Percentiles rank a stretch among this genome's conserved stretches.
These are phyloP conservation scores for Zingel zingel DNA, from an alignment of 2,113 vertebrate species.

Conservation along the genomic window DNA sequence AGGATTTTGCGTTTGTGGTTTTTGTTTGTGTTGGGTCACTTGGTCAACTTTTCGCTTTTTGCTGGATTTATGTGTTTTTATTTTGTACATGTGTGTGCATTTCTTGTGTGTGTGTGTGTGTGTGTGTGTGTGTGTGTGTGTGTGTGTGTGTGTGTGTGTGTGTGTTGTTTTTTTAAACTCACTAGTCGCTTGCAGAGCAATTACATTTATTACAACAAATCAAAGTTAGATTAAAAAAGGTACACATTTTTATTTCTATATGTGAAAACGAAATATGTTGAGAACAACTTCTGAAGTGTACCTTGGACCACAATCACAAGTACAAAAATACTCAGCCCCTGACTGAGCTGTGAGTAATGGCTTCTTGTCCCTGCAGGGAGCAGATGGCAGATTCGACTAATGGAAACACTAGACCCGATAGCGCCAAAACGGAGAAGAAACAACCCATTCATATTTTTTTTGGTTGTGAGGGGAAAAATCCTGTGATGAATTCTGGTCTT, in stretches of 20 bases:
- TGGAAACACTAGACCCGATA: conserved; percentile 32
- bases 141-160: too few relatives aligned
- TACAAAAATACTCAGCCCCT: conserved; percentile 37
- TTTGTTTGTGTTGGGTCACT: not conserved
- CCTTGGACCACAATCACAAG: conserved; percentile 8
- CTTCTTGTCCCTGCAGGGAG: conserved; percentile 13
- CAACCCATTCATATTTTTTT: not conserved
- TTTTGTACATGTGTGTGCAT: not conserved
- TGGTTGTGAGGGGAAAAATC: not conserved
- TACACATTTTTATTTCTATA: not conserved
- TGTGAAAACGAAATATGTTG: too few relatives aligned
- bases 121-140: too few relatives aligned
- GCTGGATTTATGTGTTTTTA: not conserved
- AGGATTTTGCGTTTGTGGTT: not conserved
- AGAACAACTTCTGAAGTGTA: conserved; percentile 13
- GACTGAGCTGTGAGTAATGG: conserved; percentile 34
- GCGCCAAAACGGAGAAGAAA: conserved; percentile 3
- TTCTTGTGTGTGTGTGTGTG: too few relatives aligned
- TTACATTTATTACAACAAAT: not conserved
- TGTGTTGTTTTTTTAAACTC: too few relatives aligned
- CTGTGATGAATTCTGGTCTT: conserved; percentile 6
- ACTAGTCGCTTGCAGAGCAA: not conserved
- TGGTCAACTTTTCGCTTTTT: not conserved
- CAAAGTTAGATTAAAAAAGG: not conserved
- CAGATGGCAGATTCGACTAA: conserved; percentile 32